Evolutionary conservation across 2,797 vertebrate genomes (phyloP).

Genomic region (Pseudomugil gertrudae): DNA sequence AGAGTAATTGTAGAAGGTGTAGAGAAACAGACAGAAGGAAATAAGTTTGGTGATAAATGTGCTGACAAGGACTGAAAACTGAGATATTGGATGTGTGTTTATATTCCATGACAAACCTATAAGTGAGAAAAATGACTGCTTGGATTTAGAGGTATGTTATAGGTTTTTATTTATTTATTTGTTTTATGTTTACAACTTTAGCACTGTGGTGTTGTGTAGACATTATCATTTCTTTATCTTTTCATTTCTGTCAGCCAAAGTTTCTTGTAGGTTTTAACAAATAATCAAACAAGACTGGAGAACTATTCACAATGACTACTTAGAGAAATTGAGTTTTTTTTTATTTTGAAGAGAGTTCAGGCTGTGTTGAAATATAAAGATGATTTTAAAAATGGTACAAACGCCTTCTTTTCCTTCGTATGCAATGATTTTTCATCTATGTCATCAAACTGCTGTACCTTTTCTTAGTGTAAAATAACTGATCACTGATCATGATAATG

Average conservation of each 20-base stretch:
- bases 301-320: not conserved
- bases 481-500: too few species aligned
- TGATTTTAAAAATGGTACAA: not conserved
- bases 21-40: conserved; percentile 3
- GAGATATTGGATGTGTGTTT: conserved; percentile 1
- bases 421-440: not conserved
- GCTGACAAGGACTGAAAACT: conserved; percentile 17
- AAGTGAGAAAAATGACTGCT: not conserved
- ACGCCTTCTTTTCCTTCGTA: not conserved
- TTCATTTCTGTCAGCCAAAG: not conserved
- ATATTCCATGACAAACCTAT: conserved; percentile 9
- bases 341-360: not conserved
- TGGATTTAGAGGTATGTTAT: not conserved
- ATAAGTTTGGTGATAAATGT: conserved; percentile 6
- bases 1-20: not conserved
- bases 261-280: not conserved
- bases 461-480: too few species aligned
- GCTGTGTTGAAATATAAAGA: not conserved
- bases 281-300: not conserved
- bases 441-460: not conserved
- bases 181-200: not conserved
- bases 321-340: not conserved
- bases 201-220: not conserved
- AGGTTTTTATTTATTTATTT: not conserved
- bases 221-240: not conserved